These are phyloP conservation scores for Otus scops DNA, from an alignment of 2,797 vertebrate genomes.

Conservation along the genomic window DNA sequence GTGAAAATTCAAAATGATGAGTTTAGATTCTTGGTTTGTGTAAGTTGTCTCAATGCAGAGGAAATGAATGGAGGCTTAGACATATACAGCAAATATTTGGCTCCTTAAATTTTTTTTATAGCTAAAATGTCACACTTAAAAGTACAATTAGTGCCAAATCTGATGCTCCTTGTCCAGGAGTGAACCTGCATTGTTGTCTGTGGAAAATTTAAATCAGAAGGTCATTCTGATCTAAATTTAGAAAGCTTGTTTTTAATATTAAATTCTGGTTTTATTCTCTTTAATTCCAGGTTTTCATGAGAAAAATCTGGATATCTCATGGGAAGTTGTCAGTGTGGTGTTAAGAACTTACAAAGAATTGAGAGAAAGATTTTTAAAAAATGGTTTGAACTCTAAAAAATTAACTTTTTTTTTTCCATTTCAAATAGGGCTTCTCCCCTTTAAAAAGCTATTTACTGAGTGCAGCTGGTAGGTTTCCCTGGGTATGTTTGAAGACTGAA, in stretches of 20 bases:
- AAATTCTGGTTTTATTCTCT: neutral
- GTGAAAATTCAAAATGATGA: neutral
- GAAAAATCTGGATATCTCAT: neutral
- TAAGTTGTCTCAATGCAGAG: neutral
- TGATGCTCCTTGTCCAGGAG: neutral
- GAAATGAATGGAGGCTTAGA: neutral
- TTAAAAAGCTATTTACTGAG: neutral
- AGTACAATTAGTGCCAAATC: neutral
- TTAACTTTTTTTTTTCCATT: neutral
- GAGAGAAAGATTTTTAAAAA: neutral
- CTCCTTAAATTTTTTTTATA: neutral
- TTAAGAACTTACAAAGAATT: neutral
- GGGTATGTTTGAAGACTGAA: neutral
- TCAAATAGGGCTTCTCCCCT: neutral
- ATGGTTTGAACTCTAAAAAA: neutral
- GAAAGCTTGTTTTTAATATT: neutral
- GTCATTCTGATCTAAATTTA: neutral
- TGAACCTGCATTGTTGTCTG: neutral
- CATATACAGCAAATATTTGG: neutral
- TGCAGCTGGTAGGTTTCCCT: neutral
- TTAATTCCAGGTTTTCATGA: conserved; percentile 24
- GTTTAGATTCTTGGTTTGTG: neutral
- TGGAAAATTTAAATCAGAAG: neutral
- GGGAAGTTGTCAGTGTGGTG: neutral
- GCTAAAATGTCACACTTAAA: neutral